Evolutionary conservation across 2,113 vertebrate genomes (phyloP), one percentile per base, ranked within the genome.

Genomic region (Platichthys stellatus): DNA sequence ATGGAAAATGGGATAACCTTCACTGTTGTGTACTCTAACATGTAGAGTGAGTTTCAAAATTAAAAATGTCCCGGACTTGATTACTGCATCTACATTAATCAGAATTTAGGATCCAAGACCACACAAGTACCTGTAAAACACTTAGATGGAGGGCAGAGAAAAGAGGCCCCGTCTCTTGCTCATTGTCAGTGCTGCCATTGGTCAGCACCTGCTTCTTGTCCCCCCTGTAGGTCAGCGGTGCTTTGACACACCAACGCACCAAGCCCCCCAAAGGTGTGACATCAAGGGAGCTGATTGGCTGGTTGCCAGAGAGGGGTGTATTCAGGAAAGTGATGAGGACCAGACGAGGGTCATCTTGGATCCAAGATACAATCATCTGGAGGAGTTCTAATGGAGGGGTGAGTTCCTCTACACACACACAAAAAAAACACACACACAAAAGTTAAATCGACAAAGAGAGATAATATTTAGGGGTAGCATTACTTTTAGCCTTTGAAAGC

Each of bases 71-170:
- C 2, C 35, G 2, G 35, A 38, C 9, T 38, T 38, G 35, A 38
- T 38, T 38, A 58, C 23, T 58, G 26, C 15, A 5, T 9, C 12
- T 15, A 17, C 45, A 49, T 17, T 1, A 18, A 49, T 18, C 45
- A 18, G 45, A 49, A 49, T 49, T 49, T 17, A 38, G 26, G 70
- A n/a, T 7, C 6, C 6, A 31, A 1, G 31, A n/a, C 23, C 53
- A 15, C 14, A 15, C 89, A 3, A 96, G 90, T 2, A 97, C 97
- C 93, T 99, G 97, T n/a, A 99, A 95, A 64, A 99, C 95, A 10
- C 97, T 97, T 17, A 99, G 92, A 77, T 99, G 98, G 20, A 99
- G 95, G n/a, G 96, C 95, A 4, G 98, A 99, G 88, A 97, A 99
- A 10, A 98, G 91, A 2, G 93, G 83, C 72, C 94, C 94, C 3